Evolutionary conservation across 2,888 invertebrate species (phyloP), one percentile per base, ranked within the genome.

Genomic region (Ceramica pisi): DNA sequence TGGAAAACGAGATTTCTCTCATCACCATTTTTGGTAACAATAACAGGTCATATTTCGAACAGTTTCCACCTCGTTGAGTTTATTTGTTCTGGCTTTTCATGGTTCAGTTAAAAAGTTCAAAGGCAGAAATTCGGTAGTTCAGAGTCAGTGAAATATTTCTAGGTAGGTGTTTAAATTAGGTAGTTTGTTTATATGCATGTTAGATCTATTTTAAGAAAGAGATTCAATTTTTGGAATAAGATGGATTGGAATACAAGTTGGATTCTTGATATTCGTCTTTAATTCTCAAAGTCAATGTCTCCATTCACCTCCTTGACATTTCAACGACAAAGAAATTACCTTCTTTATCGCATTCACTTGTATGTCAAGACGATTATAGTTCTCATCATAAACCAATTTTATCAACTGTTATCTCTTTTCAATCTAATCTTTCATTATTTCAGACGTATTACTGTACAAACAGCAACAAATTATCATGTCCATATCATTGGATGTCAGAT

Each of bases 1-100:
- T 87, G 84, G 86, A 80, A 88, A 93, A 90, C 90, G 72, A 84
- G 92, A 91, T 92, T 91, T 92, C 90, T 88, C 90, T 88, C 89
- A 85, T 87, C 83, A 79, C 91, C 91, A 82, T 91, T 79, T 91
- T 89, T 82, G 88, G 83, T 77, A 85, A 84, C 83, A 80, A 83
- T 88, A 84, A 87, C 84, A 83, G 80, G 74, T 69, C 35, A 67
- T 59, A 78, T 71, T 76, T 80, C 23, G 48, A 60, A 79, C 83
- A 77, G 77, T 87, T 88, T 87, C 69, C 84, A 86, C 74, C 69
- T 79, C 67, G 78, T 83, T 83, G 81, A 63, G 69, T 88, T 86
- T 87, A 85, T 87, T 87, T 87, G 81, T 79, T 85, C 53, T 67
- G 64, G 35, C 67, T 72, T 64, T 76, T 80, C 64, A 80, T 63